Evolutionary conservation across 2,888 invertebrate genomes (phyloP), one percentile per base, ranked within the genome.

Genomic region (Drosophila limbata): DNA sequence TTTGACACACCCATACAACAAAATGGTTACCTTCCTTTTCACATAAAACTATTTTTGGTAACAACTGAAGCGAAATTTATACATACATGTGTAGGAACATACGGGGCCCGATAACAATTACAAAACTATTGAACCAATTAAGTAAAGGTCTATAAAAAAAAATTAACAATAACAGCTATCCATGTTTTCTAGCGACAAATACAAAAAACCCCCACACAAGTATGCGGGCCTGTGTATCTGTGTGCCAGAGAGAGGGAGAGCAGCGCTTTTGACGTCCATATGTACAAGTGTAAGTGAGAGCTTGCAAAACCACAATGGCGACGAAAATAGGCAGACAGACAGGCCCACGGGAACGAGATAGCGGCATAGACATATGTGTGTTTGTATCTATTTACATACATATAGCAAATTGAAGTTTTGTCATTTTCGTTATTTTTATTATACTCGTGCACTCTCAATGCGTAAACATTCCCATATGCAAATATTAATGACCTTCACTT

Each of bases 401-500:
- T 37, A 33, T 56, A 68, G 59, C 69, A 45, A 62, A 76, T 84
- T 84, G 59, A 78, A 76, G 79, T 76, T 82, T 82, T 77, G 60
- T 65, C 69, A 62, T 74, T 77, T 75, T 75, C 45, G 66, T 66
- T 60, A 44, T 66, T 65, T 57, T 73, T 65, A 65, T 56, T 50
- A 51, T 25, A 63, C 56, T 48, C 56, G 45, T 65, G 67, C 67
- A 53, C 68, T 50, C 56, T 68, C 21, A 63, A 68, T 70, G 64
- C 62, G 74, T 72, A 77, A 75, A 77, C 69, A 88, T 77, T 83
- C 80, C 64, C 82, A 79, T 87, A 86, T 88, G 84, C 87, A 84
- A 85, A 86, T 79, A 81, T 81, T 86, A 84, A 84, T 87, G 85
- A 85, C 85, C 85, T 85, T 85, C 85, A 85, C 85, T 85, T 85